Evolutionary conservation across 2,888 invertebrate genomes (phyloP).

Genomic region (Trichopoda pennipes): DNA sequence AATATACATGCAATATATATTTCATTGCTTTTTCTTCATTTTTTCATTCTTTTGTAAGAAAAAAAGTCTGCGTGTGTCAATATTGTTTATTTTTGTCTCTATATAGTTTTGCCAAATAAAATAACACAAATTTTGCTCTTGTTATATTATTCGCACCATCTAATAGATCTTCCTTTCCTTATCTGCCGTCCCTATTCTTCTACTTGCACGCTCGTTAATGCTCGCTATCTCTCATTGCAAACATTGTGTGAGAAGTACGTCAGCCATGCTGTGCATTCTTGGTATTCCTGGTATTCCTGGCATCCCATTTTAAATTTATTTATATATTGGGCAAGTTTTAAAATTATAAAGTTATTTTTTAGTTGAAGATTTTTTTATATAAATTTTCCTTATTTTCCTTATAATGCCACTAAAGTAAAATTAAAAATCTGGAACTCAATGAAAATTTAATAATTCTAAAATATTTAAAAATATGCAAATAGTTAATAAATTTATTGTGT

Average conservation of each 20-base stretch:
- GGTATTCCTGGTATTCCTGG: conserved; percentile 51
- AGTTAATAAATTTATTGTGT: too few species aligned
- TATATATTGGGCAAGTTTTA: conserved; percentile 21
- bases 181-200: not conserved
- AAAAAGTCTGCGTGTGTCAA: conserved; percentile 60
- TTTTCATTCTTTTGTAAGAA: conserved; percentile 3
- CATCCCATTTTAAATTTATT: conserved; percentile 47
- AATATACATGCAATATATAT: not conserved
- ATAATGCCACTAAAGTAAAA: conserved; percentile 38
- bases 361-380: conserved; percentile 6
- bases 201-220: conserved; percentile 7
- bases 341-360: conserved; percentile 28
- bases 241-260: conserved; percentile 36
- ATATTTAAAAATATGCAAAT: not conserved
- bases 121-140: conserved; percentile 46
- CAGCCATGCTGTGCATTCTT: conserved; percentile 58
- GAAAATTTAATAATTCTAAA: not conserved
- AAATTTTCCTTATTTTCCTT: conserved; percentile 48
- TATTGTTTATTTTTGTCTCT: conserved; percentile 61
- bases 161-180: conserved; percentile 33
- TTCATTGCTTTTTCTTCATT: conserved; percentile 19
- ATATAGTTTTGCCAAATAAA: conserved; percentile 41
- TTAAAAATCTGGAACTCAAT: conserved; percentile 21
- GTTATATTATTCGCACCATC: conserved; percentile 62
- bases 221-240: not conserved